phyloP scores from a whole-genome alignment of 1,140 invertebrate species.

The Panulirus ornatus region DNA sequence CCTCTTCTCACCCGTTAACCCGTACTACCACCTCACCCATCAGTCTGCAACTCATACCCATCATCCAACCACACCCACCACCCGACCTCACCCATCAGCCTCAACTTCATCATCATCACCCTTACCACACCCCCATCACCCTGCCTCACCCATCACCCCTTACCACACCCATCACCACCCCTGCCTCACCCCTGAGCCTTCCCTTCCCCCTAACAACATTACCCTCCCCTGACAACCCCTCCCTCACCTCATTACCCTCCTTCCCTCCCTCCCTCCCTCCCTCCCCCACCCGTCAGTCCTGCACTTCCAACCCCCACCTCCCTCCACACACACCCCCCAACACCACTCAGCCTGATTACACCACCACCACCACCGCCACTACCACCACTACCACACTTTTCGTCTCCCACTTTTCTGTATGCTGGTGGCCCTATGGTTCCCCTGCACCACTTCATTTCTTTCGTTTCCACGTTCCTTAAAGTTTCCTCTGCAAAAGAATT shows the following conservation, averaged over 20 bases:
- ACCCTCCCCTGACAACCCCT: no score
- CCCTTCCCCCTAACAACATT: no score
- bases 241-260: not conserved
- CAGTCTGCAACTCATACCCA: not conserved
- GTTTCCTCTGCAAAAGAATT: no score
- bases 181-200: no score
- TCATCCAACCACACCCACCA: not conserved
- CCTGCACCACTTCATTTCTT: no score
- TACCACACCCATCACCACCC: no score
- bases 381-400: not conserved
- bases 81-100: not conserved
- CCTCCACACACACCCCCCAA: not conserved
- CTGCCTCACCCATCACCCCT: no score
- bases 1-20: not conserved
- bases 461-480: no score
- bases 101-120: not conserved
- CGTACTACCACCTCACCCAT: not conserved
- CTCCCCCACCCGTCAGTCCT: not conserved
- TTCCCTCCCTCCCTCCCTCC: no score
- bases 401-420: not conserved
- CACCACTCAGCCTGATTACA: conserved; percentile 26
- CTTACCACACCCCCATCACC: not conserved
- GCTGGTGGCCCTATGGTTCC: no score
- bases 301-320: not conserved
- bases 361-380: not conserved